Base-by-base conservation (phyloP, 1,140 invertebrate species). In the Anoplophora glabripennis region DNA sequence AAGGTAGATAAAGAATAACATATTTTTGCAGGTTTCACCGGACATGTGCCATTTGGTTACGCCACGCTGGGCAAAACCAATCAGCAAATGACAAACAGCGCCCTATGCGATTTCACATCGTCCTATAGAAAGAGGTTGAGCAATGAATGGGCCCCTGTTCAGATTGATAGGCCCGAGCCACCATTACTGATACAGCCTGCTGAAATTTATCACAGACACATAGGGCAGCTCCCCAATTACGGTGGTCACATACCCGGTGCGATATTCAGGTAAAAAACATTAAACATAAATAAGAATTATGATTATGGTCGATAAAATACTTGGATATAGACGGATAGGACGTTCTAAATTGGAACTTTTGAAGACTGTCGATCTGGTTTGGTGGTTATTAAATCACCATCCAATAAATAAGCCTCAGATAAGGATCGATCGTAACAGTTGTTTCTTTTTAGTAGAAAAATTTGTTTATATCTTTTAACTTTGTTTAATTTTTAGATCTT, bases 191-290 rank as follows among this genome's bases (percentile, higher is more conserved):
- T 79, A 21, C 69, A 78, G 65, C 76, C 79, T 4, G 75, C 77
- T 17, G 78, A 84, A 67, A 82, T 89, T 35, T 89, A 89, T 59
- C 83, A 85, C 64, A 83, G 84, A 57, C 81, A 88, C 57, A 80
- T 85, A 36, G 86, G 87, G 9, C 80, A 88, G 76, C 68, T 89
- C 51, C 87, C 87, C 0, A 86, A 86, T 69, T 90, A 90, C 72
- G 80, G 80, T 4, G 87, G 87, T 1, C 87, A 90, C 65, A 82
- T 89, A 46, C 87, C 87, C 0, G 87, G 87, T 40, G 79, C 79
- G 48, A 78, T 80, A 59, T 86, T 84, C 67, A 83, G 84, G 83
- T 85, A 72, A 28, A 28, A 5, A 28, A 2, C 2, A 28, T 28
- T 2, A 28, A 28, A 28, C 5, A 28, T 28, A 28, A 3, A 28